Conservation (phyloP, 2,888 invertebrate genomes). For the Seladonia tumulorum region DNA sequence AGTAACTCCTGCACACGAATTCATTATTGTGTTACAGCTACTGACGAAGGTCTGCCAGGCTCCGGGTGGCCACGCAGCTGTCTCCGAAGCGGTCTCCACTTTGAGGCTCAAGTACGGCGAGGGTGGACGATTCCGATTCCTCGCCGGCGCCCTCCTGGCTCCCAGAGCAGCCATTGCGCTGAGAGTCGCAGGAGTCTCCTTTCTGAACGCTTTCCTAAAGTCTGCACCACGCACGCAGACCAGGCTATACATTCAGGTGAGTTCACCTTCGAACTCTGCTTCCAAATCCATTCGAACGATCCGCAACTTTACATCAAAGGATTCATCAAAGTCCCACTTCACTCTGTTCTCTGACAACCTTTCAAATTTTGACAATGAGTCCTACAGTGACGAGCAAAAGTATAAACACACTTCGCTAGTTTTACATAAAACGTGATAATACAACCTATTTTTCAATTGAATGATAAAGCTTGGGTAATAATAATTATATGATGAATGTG, state of each 20-base stretch:
- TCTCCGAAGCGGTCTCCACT: slow-evolving; percentile 96
- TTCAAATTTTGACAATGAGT: no score
- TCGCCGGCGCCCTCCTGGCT: slow-evolving; percentile 95
- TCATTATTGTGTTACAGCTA: slow-evolving; percentile 86
- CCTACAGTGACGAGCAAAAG: no score
- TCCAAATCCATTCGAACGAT: neutral
- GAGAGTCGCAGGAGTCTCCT: slow-evolving; percentile 92
- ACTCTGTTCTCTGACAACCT: no score
- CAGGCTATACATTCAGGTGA: slow-evolving; percentile 91
- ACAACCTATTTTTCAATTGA: no score
- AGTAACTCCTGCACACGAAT: neutral
- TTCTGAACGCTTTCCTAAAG: slow-evolving; percentile 93
- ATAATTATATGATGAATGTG: no score
- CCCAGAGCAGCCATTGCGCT: slow-evolving; percentile 88
- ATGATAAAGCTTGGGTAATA: no score
- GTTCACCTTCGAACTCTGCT: neutral
- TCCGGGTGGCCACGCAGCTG: slow-evolving; percentile 92
- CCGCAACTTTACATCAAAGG: no score
- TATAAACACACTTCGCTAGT: no score
- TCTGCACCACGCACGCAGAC: slow-evolving; percentile 91
- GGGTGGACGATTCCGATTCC: slow-evolving; percentile 95
- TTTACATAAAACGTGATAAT: no score
- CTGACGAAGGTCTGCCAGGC: slow-evolving; percentile 93
- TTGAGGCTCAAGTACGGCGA: slow-evolving; percentile 95
- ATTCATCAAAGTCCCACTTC: no score